Percentiles rank a stretch among this genome's conserved stretches.
Evolutionary conservation across 2,797 vertebrate genomes (phyloP).

Genomic region (Phaenicophaeus curvirostris): DNA sequence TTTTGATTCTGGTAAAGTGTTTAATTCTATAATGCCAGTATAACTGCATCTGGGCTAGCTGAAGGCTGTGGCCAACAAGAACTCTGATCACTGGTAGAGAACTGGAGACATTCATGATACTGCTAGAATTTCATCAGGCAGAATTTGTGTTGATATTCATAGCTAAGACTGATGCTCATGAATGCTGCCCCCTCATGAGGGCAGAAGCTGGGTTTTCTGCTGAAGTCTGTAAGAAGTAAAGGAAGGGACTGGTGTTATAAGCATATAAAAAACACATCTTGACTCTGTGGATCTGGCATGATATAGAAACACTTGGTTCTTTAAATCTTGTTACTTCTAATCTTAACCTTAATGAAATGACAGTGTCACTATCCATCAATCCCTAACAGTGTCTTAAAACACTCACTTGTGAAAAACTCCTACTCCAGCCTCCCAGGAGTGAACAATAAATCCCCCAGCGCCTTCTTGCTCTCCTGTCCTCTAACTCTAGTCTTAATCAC

Average conservation of each 20-base stretch:
- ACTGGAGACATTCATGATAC: not conserved
- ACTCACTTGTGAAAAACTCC: not conserved
- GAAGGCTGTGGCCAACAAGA: not conserved
- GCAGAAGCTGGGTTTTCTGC: not conserved
- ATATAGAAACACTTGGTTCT: not conserved
- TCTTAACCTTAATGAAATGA: constrained; percentile 4
- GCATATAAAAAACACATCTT: not conserved
- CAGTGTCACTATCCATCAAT: not conserved
- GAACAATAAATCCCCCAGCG: not conserved
- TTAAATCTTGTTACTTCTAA: not conserved
- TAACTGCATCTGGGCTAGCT: rapidly evolving
- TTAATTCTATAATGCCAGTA: not conserved
- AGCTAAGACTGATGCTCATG: not conserved
- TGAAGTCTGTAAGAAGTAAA: not conserved
- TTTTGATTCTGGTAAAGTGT: not conserved
- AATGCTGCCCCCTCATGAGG: not conserved
- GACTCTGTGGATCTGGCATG: not conserved
- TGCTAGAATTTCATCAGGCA: not conserved
- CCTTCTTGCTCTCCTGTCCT: not conserved
- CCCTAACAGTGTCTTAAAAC: not conserved
- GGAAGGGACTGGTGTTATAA: not conserved
- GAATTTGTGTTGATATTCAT: not conserved
- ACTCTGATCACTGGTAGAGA: not conserved
- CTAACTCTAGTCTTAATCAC: constrained; percentile 30
- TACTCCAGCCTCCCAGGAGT: not conserved